Base-by-base conservation (phyloP, 1,140 invertebrate species). In the Atta cephalotes region DNA sequence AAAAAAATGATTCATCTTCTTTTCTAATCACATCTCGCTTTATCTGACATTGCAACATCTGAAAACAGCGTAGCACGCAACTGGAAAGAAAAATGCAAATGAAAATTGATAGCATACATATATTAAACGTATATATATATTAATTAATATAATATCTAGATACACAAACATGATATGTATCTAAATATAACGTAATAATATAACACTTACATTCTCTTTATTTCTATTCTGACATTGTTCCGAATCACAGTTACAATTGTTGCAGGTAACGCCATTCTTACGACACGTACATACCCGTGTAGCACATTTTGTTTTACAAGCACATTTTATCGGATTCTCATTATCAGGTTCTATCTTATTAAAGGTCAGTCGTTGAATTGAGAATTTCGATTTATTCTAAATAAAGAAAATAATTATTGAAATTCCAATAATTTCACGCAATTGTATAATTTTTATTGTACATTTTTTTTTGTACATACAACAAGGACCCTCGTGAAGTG, bases 281-380 rank as follows among this genome's bases (percentile, higher is more conserved):
- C 95, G 93, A 88, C 97, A 97, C 12, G 95, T 94, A 92, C 97
- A 97, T 25, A 96, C 86, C 80, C 95, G 95, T 31, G 95, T 95
- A 81, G 93, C 92, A 91, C 97, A 97, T 71, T 95, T 95, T 4
- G 95, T 96, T 92, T 96, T 96, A 88, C 97, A 97, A 10, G 92
- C 90, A 91, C 97, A 97, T 90, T 95, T 95, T n/a, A 95, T 88
- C 14, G 0, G 6, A 3, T 1, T 49, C 1, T 95, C 88, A 31
- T 51, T 88, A 31, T 51, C 18, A 95, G 96, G 76, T 96, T 96
- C 28, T 94, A 96, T 45, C 10, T 45, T 49, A 93, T 97, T 96
- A 9, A 92, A 0, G 91, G 91, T 25, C 91, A 84, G 31, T 12
- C 58, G 71, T 78, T 39, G 78, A 7, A 53, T 4, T 21, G 80